Conservation (phyloP, 2,113 vertebrate species). For the Panthera uncia region DNA sequence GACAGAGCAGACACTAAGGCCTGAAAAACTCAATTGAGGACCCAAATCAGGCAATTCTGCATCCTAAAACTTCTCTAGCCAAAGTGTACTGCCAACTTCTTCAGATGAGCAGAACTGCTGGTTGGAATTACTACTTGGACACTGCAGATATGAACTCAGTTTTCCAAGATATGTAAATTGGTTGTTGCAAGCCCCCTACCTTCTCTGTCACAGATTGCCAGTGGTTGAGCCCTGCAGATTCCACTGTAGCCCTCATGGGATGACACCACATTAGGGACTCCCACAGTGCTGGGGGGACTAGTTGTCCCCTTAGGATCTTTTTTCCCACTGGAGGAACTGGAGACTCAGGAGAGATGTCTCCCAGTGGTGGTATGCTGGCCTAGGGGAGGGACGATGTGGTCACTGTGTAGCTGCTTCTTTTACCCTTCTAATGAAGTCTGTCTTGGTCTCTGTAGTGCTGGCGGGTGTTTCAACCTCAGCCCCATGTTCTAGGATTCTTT, state of each 20-base stretch:
- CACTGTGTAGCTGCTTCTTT: background rate
- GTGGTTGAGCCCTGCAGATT: background rate
- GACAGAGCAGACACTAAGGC: too few relatives aligned
- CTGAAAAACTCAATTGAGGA: too few relatives aligned
- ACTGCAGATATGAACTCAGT: background rate
- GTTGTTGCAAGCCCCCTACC: background rate
- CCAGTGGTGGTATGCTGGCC: background rate
- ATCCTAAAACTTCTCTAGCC: too few relatives aligned
- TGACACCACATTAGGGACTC: too few relatives aligned
- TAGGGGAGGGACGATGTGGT: background rate
- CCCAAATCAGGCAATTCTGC: too few relatives aligned
- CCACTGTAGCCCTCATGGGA: background rate
- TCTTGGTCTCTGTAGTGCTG: background rate
- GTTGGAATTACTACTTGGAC: background rate
- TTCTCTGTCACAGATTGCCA: background rate
- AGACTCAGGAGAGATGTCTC: too few relatives aligned
- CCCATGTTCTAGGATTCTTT: too few relatives aligned
- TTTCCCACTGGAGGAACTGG: background rate
- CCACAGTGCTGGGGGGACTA: too few relatives aligned
- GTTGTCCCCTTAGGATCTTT: too few relatives aligned
- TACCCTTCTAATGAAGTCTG: background rate
- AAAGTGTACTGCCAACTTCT: too few relatives aligned
- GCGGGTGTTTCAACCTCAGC: background rate
- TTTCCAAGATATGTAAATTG: background rate
- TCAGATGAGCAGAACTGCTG: too few relatives aligned